Base-by-base conservation (phyloP, 2,888 invertebrate genomes). In the Drosophila lacicola region DNA sequence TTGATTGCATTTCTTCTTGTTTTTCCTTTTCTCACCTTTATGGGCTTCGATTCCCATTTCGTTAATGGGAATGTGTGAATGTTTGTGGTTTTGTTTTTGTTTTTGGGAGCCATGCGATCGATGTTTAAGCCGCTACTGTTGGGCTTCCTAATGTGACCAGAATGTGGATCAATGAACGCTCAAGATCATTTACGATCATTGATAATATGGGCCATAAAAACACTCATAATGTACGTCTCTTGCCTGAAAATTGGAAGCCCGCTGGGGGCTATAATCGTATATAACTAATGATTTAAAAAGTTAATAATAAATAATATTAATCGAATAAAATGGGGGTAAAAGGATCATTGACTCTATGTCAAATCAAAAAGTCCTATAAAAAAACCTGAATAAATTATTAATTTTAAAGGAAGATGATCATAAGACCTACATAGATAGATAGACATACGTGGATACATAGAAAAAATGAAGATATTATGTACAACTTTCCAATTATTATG, bases 131-230 rank as follows among this genome's bases (percentile, higher is more conserved):
- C 57, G 66, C 80, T 77, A 63, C 87, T 72, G 87, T 85, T 62
- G 29, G 53, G 45, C 14, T 47, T 62, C 44, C 47, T 67, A 57
- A 61, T 66, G 76, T 29, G 47, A 42, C 17, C 47, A 47, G 50
- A 81, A 85, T 82, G 63, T 75, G 47, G 88, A 78, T 68, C 88
- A 71, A 84, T 63, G 78, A 78, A 80, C 81, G 88, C 81, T 46
- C 61, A 56, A 78, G 57, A 66, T 73, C 47, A 54, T 72, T 72
- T 39, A 75, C 53, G 51, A 63, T 42, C 56, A 45, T 55, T 78
- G 47, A 62, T 70, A 53, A 72, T 50, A 34, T 37, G 21, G 37
- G 41, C 41, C 54, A 62, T 44, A 42, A 37, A 58, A 39, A 19
- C 41, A 21, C 46, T 56, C 41, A n/a, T 13, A 47, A 17, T 13